Conservation (phyloP, 2,888 invertebrate genomes). For the Thera obeliscata region DNA sequence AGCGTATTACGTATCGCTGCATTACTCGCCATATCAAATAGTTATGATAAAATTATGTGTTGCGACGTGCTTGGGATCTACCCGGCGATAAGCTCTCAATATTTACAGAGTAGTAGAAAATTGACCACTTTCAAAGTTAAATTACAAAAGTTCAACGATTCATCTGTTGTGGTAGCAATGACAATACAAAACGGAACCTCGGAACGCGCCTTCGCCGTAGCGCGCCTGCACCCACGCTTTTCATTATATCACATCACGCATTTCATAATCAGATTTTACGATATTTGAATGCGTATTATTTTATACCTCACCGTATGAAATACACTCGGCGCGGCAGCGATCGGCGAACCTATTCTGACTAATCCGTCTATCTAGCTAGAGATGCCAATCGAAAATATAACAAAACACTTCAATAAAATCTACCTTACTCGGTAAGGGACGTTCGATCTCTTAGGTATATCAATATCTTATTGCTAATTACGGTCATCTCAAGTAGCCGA, state of each 20-base stretch:
- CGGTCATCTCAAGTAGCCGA: slow-evolving; percentile 75
- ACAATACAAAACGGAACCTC: slow-evolving; percentile 63
- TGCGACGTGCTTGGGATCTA: slow-evolving; percentile 79
- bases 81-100: slow-evolving; percentile 82
- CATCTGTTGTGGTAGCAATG: slow-evolving; percentile 77
- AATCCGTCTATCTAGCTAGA: slow-evolving; percentile 66
- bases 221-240: slow-evolving; percentile 20
- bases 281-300: background rate
- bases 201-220: slow-evolving; percentile 24
- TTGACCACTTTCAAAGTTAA: slow-evolving; percentile 81
- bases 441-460: slow-evolving; percentile 83
- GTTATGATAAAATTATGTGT: slow-evolving; percentile 69
- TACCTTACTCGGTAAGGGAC: slow-evolving; percentile 85
- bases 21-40: slow-evolving; percentile 61
- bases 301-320: slow-evolving; percentile 10
- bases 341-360: slow-evolving; percentile 44
- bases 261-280: background rate
- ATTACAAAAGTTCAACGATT: slow-evolving; percentile 77
- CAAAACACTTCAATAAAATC: slow-evolving; percentile 75
- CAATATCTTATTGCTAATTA: slow-evolving; percentile 82
- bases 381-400: slow-evolving; percentile 78
- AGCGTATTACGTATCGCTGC: slow-evolving; percentile 77
- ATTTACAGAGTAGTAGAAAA: slow-evolving; percentile 83
- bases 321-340: slow-evolving; percentile 32
- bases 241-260: background rate